Evolutionary conservation across 2,888 invertebrate genomes (phyloP).

Genomic region (Euclidia mi): DNA sequence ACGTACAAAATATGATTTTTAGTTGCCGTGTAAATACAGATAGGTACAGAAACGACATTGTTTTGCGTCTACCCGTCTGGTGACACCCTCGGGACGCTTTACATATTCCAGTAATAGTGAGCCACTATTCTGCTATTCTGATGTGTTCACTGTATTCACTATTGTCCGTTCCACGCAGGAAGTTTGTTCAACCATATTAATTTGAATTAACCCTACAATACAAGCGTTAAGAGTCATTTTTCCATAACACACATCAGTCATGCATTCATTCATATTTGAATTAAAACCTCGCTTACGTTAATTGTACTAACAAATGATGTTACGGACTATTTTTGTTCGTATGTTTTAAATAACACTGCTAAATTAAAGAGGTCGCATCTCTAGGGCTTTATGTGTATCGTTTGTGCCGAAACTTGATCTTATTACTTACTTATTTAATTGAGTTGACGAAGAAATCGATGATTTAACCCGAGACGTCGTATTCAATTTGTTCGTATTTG

Average conservation of each 20-base stretch:
- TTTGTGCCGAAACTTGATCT: constrained; percentile 68
- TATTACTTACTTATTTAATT: constrained; percentile 71
- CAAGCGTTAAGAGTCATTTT: constrained; percentile 43
- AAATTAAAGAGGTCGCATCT: constrained; percentile 52
- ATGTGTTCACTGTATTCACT: constrained; percentile 49
- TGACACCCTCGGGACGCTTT: constrained; percentile 62
- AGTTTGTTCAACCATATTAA: constrained; percentile 43
- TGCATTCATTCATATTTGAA: constrained; percentile 54
- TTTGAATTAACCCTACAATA: constrained; percentile 45
- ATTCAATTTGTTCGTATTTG: constrained; percentile 18
- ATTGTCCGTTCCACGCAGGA: constrained; percentile 43
- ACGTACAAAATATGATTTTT: constrained; percentile 39
- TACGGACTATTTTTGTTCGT: constrained; percentile 43
- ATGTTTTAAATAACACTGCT: constrained; percentile 29
- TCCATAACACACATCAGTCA: constrained; percentile 30
- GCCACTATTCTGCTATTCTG: constrained; percentile 47
- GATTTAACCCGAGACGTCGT: constrained; percentile 29
- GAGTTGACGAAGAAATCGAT: constrained; percentile 54
- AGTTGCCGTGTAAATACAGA: constrained; percentile 37
- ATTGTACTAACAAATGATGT: constrained; percentile 52
- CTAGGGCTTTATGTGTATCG: constrained; percentile 54
- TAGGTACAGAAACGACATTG: constrained; percentile 61
- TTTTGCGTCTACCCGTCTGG: constrained; percentile 47
- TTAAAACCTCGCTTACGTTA: constrained; percentile 51
- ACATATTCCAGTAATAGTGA: constrained; percentile 58